Evolutionary conservation across 2,797 vertebrate genomes (phyloP).

Genomic region (Sebastes trivittatus): DNA sequence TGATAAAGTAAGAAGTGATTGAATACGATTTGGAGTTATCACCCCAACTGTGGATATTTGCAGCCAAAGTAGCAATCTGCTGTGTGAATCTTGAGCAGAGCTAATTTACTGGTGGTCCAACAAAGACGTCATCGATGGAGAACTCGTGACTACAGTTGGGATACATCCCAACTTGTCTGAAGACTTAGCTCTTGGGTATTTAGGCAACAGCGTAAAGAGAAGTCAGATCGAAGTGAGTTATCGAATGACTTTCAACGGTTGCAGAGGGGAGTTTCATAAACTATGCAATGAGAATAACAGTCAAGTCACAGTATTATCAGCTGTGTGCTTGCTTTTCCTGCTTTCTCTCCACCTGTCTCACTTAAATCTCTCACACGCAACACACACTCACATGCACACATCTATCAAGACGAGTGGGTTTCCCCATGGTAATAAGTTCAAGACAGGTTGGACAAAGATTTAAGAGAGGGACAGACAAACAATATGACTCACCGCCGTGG

Average conservation of each 20-base stretch:
- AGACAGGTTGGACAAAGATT: constrained; percentile 56
- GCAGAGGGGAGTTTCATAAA: not conserved
- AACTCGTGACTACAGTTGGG: not conserved
- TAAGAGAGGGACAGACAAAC: constrained; percentile 47
- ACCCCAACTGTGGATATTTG: not conserved
- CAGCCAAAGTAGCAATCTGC: not conserved
- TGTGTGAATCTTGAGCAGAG: not conserved
- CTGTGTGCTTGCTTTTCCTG: not conserved
- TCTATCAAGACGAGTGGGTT: constrained; percentile 22
- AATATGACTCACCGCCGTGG: constrained; percentile 57
- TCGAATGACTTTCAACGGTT: not conserved
- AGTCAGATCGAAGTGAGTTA: constrained; percentile 5
- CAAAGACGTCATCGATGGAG: not conserved
- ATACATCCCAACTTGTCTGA: not conserved
- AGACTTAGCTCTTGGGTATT: not conserved
- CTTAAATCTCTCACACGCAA: not conserved
- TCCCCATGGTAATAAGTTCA: constrained; percentile 38
- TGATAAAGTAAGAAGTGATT: not conserved
- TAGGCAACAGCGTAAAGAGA: not conserved
- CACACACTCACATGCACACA: not conserved
- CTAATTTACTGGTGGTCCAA: not conserved
- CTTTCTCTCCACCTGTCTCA: not conserved
- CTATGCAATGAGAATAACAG: not conserved
- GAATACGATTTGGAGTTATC: not conserved
- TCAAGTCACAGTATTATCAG: not conserved